Evolutionary conservation across 2,888 invertebrate species (phyloP), one percentile per base, ranked within the genome.

Genomic region (Lobophora halterata): DNA sequence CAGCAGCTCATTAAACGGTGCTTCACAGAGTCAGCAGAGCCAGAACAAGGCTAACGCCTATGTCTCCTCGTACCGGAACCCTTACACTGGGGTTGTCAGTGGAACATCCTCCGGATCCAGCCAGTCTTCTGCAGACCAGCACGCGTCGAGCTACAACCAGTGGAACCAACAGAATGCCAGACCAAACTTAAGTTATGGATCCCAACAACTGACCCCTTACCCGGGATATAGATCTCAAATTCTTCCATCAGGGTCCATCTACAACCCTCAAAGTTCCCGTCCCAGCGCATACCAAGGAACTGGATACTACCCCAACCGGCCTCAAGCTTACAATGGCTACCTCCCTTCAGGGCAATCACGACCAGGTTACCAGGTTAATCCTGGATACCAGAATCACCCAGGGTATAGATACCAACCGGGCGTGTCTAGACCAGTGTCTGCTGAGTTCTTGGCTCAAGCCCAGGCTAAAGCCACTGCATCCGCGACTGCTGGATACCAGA

Each of bases 11-110:
- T 33, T 19, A 21, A 35, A 35, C 17, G 3, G 17, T 9, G 35
- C 7, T 7, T 13, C 13, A 21, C 21, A 12, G 11, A 18, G 19
- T 20, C 28, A 24, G 11, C 35, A 18, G n/a, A n/a, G n/a, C n/a
- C 28, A 36, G n/a, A 36, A 23, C 13, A 18, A 19, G 2, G 30
- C 24, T 10, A 19, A 25, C 14, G 33, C 26, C 6, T 37, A 14
- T 18, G n/a, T 18, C 0, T n/a, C n/a, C n/a, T n/a, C 28, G n/a
- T 23, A 29, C 23, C 28, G 12, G n/a, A 28, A 23, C 5, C 23
- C 23, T 3, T 23, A 23, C 17, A n/a, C n/a, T n/a, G n/a, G 30
- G 25, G 6, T 10, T n/a, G n/a, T 25, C 7, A 25, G 8, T 7
- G 29, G 36, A 9, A 3, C 13, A 3, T 21, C 21, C 1, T 2